phyloP scores from a whole-genome alignment of 2,797 vertebrate species.

The Trichosurus vulpecula region DNA sequence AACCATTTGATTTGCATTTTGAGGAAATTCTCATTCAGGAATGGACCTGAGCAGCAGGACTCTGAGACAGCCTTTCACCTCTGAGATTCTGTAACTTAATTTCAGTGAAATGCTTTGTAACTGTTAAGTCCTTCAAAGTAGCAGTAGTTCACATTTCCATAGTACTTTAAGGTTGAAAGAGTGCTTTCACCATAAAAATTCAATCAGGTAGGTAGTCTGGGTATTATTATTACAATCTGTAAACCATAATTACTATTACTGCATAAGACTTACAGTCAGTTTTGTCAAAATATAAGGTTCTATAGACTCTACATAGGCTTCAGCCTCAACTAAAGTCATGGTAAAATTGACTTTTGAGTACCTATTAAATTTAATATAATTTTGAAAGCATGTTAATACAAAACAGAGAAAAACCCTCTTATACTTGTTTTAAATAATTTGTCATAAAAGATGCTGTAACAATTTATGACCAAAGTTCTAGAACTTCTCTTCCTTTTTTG shows the following conservation, averaged over 20 bases:
- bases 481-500: neutral
- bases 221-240: neutral
- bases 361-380: neutral
- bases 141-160: neutral
- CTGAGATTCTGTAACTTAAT: neutral
- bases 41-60: neutral
- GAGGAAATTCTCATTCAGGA: neutral
- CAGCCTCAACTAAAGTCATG: neutral
- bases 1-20: neutral
- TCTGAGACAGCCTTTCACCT: neutral
- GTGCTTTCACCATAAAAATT: neutral
- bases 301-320: constrained; percentile 17
- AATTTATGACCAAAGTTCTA: neutral
- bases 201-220: neutral
- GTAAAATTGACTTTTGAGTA: neutral
- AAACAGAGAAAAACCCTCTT: constrained; percentile 31
- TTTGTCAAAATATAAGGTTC: constrained; percentile 41
- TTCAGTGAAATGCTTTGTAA: neutral
- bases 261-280: neutral
- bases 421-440: constrained; percentile 46
- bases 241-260: neutral
- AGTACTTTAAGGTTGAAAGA: neutral
- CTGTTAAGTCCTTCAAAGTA: neutral
- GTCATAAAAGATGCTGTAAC: constrained; percentile 1
- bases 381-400: neutral